A percentile compares a stretch with the other conserved stretches of the same genome.
These are phyloP conservation scores for Hyperoplus lanceolatus DNA, from an alignment of 2,797 vertebrate genomes.

Conservation along the genomic window DNA sequence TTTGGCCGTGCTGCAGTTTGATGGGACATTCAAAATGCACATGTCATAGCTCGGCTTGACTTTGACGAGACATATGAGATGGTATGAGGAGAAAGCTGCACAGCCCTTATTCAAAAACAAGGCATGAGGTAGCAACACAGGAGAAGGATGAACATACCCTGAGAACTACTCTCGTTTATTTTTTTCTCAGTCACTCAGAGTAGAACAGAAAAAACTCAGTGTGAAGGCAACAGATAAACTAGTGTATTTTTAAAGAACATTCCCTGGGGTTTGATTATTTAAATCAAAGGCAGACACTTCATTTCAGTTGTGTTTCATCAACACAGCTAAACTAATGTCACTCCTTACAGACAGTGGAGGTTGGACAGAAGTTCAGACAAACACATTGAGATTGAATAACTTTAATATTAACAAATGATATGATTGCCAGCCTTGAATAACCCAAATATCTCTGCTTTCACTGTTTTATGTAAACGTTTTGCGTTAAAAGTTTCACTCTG, in stretches of 20 bases:
- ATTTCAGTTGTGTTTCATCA: too few species aligned
- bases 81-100: conserved; percentile 74
- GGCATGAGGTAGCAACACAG: conserved; percentile 62
- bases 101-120: conserved; percentile 74
- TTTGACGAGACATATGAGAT: conserved; percentile 32
- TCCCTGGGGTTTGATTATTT: not conserved
- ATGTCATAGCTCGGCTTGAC: conserved; percentile 31
- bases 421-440: too few species aligned
- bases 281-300: not conserved
- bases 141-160: conserved; percentile 34
- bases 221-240: conserved; percentile 25
- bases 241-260: not conserved
- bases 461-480: too few species aligned
- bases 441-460: too few species aligned
- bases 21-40: conserved; percentile 52
- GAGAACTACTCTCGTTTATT: not conserved
- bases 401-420: too few species aligned
- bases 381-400: too few species aligned
- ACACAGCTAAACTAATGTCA: too few species aligned
- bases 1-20: conserved; percentile 49
- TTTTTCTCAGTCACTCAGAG: not conserved
- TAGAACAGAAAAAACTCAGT: conserved; percentile 1
- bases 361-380: too few species aligned
- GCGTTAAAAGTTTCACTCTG: too few species aligned
- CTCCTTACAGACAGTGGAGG: too few species aligned